A percentile compares a stretch with the other conserved stretches of the same genome.
Evolutionary conservation across 2,888 invertebrate species (phyloP).

Genomic region (Spilarctia lutea): DNA sequence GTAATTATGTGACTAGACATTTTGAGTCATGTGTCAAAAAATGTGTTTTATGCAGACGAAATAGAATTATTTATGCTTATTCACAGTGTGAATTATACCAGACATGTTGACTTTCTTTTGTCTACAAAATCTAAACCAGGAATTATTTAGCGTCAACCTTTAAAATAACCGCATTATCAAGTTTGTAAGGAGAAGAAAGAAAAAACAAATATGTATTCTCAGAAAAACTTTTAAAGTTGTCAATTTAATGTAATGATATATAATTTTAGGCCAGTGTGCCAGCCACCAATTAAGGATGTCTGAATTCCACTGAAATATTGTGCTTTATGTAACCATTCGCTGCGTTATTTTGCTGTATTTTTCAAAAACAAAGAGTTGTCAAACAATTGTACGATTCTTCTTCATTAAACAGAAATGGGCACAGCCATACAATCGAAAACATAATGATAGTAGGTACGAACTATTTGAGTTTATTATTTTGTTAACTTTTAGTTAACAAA

Average conservation of each 20-base stretch:
- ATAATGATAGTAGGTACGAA: neutral
- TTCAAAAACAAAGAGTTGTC: constrained; percentile 10
- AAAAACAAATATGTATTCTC: neutral
- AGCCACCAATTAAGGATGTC: constrained; percentile 10
- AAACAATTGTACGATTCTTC: constrained; percentile 21
- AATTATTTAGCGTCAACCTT: neutral
- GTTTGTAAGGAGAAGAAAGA: neutral
- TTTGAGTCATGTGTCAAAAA: neutral
- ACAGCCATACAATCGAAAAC: constrained; percentile 37
- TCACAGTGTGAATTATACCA: neutral
- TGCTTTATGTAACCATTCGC: constrained; percentile 6
- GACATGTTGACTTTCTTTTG: neutral
- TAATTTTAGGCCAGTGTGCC: constrained; percentile 14
- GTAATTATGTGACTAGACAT: neutral
- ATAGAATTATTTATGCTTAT: neutral
- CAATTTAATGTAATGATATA: neutral
- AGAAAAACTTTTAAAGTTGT: neutral
- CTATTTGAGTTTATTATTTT: neutral
- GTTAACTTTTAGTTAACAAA: neutral
- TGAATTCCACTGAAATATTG: constrained; percentile 6
- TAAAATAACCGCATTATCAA: neutral
- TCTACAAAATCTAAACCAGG: neutral
- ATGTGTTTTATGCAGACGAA: neutral
- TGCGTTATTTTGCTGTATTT: neutral
- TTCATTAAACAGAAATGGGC: constrained; percentile 43